Percentiles rank a stretch among this genome's conserved stretches.
Conservation (phyloP, 2,797 vertebrate species). For the Poeciliopsis presidionis region DNA sequence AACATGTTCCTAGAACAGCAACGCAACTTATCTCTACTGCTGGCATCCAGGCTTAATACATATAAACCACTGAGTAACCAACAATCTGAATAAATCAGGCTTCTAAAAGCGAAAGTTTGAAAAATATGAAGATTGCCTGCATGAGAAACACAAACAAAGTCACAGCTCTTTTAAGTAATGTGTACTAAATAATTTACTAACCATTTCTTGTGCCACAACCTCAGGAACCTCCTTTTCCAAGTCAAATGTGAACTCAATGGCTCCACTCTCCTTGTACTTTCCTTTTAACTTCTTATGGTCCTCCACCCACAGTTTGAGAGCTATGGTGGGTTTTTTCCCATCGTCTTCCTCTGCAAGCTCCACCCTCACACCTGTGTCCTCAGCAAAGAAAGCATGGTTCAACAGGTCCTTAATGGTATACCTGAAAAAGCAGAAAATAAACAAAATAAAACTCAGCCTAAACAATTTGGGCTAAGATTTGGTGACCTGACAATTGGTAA, state of each 20-base stretch:
- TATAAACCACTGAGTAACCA: neutral
- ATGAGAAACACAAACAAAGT: conserved; percentile 6
- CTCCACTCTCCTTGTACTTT: conserved; percentile 98
- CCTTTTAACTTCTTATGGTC: conserved; percentile 98
- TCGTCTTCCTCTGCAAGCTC: conserved; percentile 98
- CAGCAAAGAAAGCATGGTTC: conserved; percentile 97
- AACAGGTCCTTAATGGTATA: conserved; percentile 97
- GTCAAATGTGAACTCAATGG: conserved; percentile 97
- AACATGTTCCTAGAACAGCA: conserved; percentile 44
- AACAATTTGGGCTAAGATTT: neutral
- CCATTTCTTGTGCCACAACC: conserved; percentile 98
- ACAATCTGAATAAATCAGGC: neutral
- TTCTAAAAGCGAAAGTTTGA: neutral
- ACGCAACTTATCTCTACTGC: conserved; percentile 37
- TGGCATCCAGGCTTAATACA: neutral
- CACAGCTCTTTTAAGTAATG: neutral
- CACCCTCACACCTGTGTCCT: conserved; percentile 97
- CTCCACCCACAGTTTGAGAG: conserved; percentile 97
- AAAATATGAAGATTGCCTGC: neutral
- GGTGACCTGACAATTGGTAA: neutral
- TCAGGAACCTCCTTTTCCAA: conserved; percentile 96
- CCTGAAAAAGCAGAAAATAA: conserved; percentile 69
- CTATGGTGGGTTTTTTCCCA: conserved; percentile 93
- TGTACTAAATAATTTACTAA: conserved; percentile 63
- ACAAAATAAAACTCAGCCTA: conserved; percentile 16